These are phyloP conservation scores for Chlorops oryzae DNA, from an alignment of 1,140 invertebrate species.

Conservation along the genomic window DNA sequence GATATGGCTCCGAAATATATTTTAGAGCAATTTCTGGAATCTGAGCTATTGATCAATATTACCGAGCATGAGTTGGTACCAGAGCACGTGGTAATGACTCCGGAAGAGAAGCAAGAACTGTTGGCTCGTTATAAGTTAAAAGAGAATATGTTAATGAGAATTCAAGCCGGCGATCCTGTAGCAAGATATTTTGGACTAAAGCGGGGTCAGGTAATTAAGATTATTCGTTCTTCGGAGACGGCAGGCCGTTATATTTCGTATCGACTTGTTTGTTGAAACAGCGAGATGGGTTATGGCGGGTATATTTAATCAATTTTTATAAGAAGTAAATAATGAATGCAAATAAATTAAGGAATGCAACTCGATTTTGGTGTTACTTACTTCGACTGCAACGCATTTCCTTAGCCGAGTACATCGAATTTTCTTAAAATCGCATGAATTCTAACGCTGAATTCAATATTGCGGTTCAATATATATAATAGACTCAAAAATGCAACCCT, in stretches of 20 bases:
- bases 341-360: too few relatives aligned
- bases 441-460: too few relatives aligned
- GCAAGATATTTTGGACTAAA: constrained; percentile 61
- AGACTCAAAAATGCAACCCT: too few relatives aligned
- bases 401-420: too few relatives aligned
- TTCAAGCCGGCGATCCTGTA: constrained; percentile 97
- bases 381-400: too few relatives aligned
- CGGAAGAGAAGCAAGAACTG: constrained; percentile 95
- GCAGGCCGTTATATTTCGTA: constrained; percentile 98
- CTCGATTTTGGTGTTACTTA: too few relatives aligned
- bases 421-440: too few relatives aligned
- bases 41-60: constrained; percentile 97
- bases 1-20: constrained; percentile 99
- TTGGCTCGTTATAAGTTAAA: constrained; percentile 81
- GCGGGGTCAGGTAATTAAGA: constrained; percentile 82
- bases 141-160: constrained; percentile 98
- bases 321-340: too few relatives aligned
- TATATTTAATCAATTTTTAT: too few relatives aligned
- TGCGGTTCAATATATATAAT: too few relatives aligned
- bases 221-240: constrained; percentile 95
- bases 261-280: constrained; percentile 79
- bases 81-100: constrained; percentile 96
- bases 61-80: constrained; percentile 99
- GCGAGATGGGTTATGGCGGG: too few relatives aligned
- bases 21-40: constrained; percentile 97